Base-by-base conservation (phyloP, 2,113 vertebrate genomes). In the Sebastes fasciatus region DNA sequence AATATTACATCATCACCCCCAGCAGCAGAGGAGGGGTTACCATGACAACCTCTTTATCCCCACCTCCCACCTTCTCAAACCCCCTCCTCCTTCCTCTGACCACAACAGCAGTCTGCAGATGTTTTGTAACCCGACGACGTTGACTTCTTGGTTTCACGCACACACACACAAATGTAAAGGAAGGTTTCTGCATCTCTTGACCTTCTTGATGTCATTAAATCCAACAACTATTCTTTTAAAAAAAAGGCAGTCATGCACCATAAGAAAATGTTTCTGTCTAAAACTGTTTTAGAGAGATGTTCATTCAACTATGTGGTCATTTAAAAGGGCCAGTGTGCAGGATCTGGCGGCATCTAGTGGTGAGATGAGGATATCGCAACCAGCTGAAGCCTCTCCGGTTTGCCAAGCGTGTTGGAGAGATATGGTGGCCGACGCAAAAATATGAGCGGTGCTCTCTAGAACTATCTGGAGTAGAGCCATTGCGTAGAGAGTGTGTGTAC, bases 11-110 rank as follows among this genome's bases (percentile, higher is more conserved):
- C 88, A 91, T 84, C 80, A 82, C 67, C 66, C 81, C 85, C 79
- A 73, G 48, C 79, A 79, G 84, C 75, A 88, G 77, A 86, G 76
- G 69, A 90, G 86, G 52, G 60, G 93, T 95, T 92, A 79, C 94
- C 81, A 94, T 92, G 91, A 83, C 85, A 91, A 94, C 93, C 64
- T 10, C 74, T 45, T 55, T 62, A 12, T 13, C 4, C 69, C 61
- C 43, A 7, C 65, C 17, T 54, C 16, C 11, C 12, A 54, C 6
- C 26, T 46, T 26, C 57, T 6, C 64, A 26, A 61, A 54, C 64
- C 8, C 72, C 54, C 78, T 77, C 49, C 48, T 19, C 10, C 49
- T 23, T 45, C 61, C 46, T 69, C 45, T 21, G 62, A 67, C 62
- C 73, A 74, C 74, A 66, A 45, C 86, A 49, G 63, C 55, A 66